A percentile compares a stretch with the other conserved stretches of the same genome.
Evolutionary conservation across 2,888 invertebrate genomes (phyloP).

Genomic region (Gandaritis pyraliata): DNA sequence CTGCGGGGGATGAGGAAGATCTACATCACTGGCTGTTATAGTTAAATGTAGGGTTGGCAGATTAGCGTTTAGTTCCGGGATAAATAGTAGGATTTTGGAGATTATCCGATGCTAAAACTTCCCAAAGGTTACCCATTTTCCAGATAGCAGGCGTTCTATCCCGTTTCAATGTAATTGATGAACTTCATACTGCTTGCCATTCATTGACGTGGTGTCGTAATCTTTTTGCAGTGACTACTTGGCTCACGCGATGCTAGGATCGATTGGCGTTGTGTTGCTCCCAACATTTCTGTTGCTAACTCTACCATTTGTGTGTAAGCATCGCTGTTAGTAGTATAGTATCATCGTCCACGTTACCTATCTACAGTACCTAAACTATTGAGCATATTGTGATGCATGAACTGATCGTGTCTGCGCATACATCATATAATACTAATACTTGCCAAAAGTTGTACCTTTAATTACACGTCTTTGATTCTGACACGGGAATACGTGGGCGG

Average conservation of each 20-base stretch:
- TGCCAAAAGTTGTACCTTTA: constrained; percentile 52
- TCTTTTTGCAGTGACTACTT: constrained; percentile 46
- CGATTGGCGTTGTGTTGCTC: constrained; percentile 65
- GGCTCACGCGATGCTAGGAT: constrained; percentile 55
- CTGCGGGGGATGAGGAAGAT: constrained; percentile 55
- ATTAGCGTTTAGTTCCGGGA: constrained; percentile 46
- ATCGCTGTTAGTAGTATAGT: constrained; percentile 14
- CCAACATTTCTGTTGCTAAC: constrained; percentile 48
- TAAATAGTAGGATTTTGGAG: constrained; percentile 39
- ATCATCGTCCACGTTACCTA: constrained; percentile 12
- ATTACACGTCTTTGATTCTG: constrained; percentile 55
- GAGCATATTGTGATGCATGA: constrained; percentile 50
- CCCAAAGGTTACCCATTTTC: constrained; percentile 32
- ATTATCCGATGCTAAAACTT: constrained; percentile 39
- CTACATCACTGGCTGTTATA: constrained; percentile 52
- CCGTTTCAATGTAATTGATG: constrained; percentile 23
- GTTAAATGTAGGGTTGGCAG: constrained; percentile 54
- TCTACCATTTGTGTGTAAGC: constrained; percentile 45
- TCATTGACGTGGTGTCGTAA: constrained; percentile 39
- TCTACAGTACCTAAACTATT: constrained; percentile 31
- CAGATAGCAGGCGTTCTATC: constrained; percentile 1
- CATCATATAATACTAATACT: constrained; percentile 61
- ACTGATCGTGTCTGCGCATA: constrained; percentile 57
- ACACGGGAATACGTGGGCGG: constrained; percentile 43
- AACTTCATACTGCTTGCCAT: constrained; percentile 32